Evolutionary conservation across 2,888 invertebrate genomes (phyloP), one percentile per base, ranked within the genome.

Genomic region (Heterodera filipjevi): DNA sequence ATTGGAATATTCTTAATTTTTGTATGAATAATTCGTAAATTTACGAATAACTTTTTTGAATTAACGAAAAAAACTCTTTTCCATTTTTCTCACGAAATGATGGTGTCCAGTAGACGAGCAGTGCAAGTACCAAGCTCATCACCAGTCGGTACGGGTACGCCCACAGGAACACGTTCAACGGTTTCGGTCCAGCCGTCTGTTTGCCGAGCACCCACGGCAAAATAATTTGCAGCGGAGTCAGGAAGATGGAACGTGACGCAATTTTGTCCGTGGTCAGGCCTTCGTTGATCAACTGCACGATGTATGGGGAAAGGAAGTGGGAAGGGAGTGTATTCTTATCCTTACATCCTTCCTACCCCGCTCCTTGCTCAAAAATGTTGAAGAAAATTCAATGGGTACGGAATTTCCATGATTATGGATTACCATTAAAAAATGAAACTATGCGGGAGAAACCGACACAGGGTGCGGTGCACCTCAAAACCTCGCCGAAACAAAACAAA

Each of bases 181-280:
- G 98, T 78, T 93, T 92, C 0, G 95, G 94, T 3, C 97, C 96
- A 22, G 94, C 92, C 0, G 95, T 95, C 89, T 95, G 94, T 86
- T 92, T 90, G 71, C 93, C 92, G 88, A 95, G 93, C 77, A 95
- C 91, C 85, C 98, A 91, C 8, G 99, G 98, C 89, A 99, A 92
- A 75, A 96, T 89, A 79, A 96, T 94, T 91, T 98, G 97, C 70
- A 99, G 91, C 19, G 99, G 97, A 73, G 96, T 94, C 89, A 99
- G 91, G 22, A 97, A 96, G 59, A 99, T 93, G 1, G 95, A 95
- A 88, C 99, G 92, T 77, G 98, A 91, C 0, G 97, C 98, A 78
- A 99, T 91, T 86, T 94, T 94, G 90, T 98, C 98, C 88, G 95
- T 95, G 0, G 96, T 95, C 73, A 99, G 94, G 22, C 99, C 99